A percentile compares a stretch with the other conserved stretches of the same genome.
Evolutionary conservation across 1,140 invertebrate species (phyloP).

Genomic region (Atta texana): DNA sequence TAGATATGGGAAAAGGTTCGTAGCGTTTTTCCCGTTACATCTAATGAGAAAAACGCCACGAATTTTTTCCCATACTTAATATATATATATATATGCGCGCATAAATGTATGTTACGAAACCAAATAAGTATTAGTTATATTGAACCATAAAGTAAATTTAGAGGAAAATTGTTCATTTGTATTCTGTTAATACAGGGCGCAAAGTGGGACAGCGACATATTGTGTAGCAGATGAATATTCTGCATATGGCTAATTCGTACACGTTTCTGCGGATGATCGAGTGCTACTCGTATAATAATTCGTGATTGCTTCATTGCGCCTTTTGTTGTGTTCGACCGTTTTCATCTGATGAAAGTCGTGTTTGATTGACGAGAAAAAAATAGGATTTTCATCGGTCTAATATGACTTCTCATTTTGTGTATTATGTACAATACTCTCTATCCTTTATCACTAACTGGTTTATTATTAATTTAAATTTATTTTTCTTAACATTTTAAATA

Average conservation of each 20-base stretch:
- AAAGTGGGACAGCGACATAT: slow-evolving; percentile 5
- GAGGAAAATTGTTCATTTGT: neutral
- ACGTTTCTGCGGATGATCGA: slow-evolving; percentile 44
- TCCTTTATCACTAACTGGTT: neutral
- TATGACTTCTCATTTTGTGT: neutral
- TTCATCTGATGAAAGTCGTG: slow-evolving; percentile 17
- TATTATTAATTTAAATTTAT: slow-evolving; percentile 4
- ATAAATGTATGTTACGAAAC: neutral
- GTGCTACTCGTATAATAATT: slow-evolving; percentile 40
- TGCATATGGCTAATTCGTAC: slow-evolving; percentile 17
- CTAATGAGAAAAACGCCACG: no score
- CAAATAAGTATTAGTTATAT: neutral
- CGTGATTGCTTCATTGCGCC: neutral
- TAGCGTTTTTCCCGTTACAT: no score
- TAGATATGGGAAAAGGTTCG: no score
- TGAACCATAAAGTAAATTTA: neutral
- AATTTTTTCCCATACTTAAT: no score
- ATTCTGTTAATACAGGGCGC: neutral
- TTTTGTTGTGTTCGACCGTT: neutral
- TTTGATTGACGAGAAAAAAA: slow-evolving; percentile 42
- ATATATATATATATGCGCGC: no score
- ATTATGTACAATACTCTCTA: no score
- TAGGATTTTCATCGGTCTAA: neutral
- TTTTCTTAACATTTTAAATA: neutral
- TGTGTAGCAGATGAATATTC: neutral